Conservation (phyloP, 2,797 vertebrate species). For the Manis javanica region DNA sequence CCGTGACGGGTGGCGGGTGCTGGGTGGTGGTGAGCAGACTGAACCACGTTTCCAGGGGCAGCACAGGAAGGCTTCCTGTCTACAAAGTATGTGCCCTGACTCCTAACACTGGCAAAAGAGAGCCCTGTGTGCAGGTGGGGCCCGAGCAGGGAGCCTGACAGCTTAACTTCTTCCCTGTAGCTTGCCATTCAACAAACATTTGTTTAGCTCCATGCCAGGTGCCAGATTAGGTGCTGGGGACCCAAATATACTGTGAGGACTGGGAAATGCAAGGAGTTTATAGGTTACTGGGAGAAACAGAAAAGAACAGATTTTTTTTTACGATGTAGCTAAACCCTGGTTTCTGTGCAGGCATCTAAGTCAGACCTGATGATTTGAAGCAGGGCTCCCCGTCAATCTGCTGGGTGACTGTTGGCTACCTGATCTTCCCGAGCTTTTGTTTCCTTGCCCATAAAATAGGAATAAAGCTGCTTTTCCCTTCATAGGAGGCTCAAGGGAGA, state of each 20-base stretch:
- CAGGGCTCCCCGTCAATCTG: neutral
- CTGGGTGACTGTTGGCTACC: neutral
- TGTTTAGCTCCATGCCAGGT: neutral
- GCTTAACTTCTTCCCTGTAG: neutral
- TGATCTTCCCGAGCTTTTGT: conserved; percentile 1
- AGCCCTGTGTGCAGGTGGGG: neutral
- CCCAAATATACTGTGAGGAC: neutral
- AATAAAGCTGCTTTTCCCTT: conserved; percentile 9
- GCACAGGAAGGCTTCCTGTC: neutral
- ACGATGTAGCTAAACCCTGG: neutral
- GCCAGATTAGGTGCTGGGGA: neutral
- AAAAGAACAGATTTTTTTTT: neutral
- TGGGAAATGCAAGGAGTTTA: neutral
- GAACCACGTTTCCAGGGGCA: neutral
- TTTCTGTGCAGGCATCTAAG: neutral
- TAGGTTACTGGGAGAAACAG: neutral
- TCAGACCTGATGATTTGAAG: neutral
- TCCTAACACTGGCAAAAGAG: neutral
- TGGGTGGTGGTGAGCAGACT: neutral
- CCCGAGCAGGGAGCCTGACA: neutral
- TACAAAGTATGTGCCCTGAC: neutral
- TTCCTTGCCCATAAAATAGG: neutral
- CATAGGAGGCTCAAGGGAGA: neutral
- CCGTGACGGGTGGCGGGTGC: neutral
- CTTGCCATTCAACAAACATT: neutral